Evolutionary conservation across 2,113 vertebrate genomes (phyloP).

Genomic region (Scopus umbretta): DNA sequence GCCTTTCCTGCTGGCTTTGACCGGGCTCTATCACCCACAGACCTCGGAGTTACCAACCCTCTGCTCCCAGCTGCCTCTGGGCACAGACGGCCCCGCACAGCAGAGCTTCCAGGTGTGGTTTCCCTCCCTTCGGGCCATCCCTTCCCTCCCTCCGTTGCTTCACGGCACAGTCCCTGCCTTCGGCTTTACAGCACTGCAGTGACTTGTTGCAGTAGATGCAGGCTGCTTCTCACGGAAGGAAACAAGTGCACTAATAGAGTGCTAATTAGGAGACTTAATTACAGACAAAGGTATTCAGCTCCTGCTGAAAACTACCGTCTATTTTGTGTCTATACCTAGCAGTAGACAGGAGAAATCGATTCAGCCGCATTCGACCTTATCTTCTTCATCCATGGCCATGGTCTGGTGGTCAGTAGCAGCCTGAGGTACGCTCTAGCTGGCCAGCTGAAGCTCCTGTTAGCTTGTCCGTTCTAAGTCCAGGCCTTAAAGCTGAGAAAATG

Average conservation of each 20-base stretch:
- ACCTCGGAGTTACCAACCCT: neutral
- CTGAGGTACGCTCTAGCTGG: too few species aligned
- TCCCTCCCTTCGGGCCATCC: neutral
- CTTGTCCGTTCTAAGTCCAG: neutral
- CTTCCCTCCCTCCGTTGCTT: too few species aligned
- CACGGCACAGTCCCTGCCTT: neutral
- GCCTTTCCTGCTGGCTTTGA: neutral
- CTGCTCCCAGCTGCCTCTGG: neutral
- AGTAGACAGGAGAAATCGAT: neutral
- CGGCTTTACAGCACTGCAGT: neutral
- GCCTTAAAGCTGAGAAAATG: neutral
- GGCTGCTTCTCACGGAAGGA: neutral
- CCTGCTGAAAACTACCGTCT: neutral
- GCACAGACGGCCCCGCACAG: too few species aligned
- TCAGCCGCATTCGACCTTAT: neutral
- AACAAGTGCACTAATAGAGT: neutral
- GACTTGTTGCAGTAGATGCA: neutral
- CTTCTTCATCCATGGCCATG: fast-evolving
- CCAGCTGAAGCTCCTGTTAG: neutral
- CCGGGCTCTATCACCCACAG: neutral
- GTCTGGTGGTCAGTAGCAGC: neutral
- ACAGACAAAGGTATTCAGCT: neutral
- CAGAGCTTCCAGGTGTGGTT: neutral
- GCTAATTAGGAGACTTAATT: neutral
- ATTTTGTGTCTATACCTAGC: neutral